Evolutionary conservation across 2,888 invertebrate genomes (phyloP), one percentile per base, ranked within the genome.

Genomic region (Oxytorus armatus): DNA sequence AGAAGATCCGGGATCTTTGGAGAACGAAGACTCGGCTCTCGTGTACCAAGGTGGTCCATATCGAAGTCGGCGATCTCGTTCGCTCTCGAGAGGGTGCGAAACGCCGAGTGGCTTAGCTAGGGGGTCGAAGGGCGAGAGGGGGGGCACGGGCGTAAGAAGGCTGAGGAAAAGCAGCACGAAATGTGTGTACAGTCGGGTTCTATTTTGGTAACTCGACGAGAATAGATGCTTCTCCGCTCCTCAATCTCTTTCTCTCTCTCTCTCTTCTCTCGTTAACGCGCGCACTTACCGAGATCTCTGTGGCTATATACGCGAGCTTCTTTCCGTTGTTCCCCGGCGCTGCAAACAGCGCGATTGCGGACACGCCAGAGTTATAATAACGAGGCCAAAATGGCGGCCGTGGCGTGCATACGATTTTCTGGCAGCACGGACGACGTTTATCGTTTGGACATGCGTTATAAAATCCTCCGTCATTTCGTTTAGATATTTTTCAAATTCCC

Each of bases 81-180:
- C 29, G 18, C 69, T 55, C 73, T 23, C 36, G 74, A 65, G 73
- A 77, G 70, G 59, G 78, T 65, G 73, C 78, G 69, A 78, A 74
- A 70, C 51, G 39, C 23, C 14, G 53, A 18, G 42, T n/a, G n/a
- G n/a, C n/a, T n/a, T n/a, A 44, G 69, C 5, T 61, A 49, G 53
- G 39, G 61, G 29, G 25, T 57, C 72, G 51, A 36, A 57, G 59
- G 74, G 23, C 61, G 33, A 65, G 63, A 55, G 74, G 16, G 51
- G 57, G 8, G 18, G 36, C 14, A 21, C 51, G 14, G 42, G 10
- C 49, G 70, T 25, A 77, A 76, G 61, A 72, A 65, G 79, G 66
- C 77, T 47, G 76, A 76, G 70, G 79, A 79, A 83, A 82, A 82
- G 74, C 79, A 81, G 78, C 80, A 78, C 80, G 79, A 83, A 82